Conservation (phyloP, 2,888 invertebrate genomes). For the Drosophila diplacantha region DNA sequence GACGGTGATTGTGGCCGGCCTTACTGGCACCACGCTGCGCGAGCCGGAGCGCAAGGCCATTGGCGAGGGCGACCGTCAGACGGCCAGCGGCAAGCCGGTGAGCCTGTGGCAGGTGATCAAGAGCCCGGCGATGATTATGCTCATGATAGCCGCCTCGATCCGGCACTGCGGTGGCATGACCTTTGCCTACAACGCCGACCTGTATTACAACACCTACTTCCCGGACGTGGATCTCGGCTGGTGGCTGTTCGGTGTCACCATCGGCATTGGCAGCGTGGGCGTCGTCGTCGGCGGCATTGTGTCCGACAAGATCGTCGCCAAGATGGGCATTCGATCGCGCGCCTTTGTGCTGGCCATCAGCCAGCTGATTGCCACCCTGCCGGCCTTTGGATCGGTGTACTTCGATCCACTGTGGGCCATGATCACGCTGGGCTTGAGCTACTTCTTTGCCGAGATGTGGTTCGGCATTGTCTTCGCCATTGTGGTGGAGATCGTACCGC, state of each 20-base stretch:
- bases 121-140: constrained; percentile 87
- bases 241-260: constrained; percentile 93
- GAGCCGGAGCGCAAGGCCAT: constrained; percentile 88
- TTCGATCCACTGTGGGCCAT: constrained; percentile 91
- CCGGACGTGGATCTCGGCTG: constrained; percentile 93
- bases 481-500: constrained; percentile 91
- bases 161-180: constrained; percentile 94
- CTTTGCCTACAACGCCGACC: constrained; percentile 93
- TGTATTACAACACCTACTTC: constrained; percentile 92
- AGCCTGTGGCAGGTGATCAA: constrained; percentile 87
- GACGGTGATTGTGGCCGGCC: constrained; percentile 83
- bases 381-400: constrained; percentile 90
- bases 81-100: constrained; percentile 79
- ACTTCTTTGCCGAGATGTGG: constrained; percentile 97
- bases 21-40: constrained; percentile 86
- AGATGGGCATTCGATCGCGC: constrained; percentile 89
- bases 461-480: constrained; percentile 95
- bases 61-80: constrained; percentile 81
- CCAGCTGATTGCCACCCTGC: constrained; percentile 89
- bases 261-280: constrained; percentile 86
- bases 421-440: constrained; percentile 91
- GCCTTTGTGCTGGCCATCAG: constrained; percentile 89
- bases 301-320: constrained; percentile 91
- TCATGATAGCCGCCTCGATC: constrained; percentile 91
- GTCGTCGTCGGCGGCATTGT: constrained; percentile 85